phyloP scores from a whole-genome alignment of 2,113 vertebrate genomes.

The Isurus oxyrinchus region DNA sequence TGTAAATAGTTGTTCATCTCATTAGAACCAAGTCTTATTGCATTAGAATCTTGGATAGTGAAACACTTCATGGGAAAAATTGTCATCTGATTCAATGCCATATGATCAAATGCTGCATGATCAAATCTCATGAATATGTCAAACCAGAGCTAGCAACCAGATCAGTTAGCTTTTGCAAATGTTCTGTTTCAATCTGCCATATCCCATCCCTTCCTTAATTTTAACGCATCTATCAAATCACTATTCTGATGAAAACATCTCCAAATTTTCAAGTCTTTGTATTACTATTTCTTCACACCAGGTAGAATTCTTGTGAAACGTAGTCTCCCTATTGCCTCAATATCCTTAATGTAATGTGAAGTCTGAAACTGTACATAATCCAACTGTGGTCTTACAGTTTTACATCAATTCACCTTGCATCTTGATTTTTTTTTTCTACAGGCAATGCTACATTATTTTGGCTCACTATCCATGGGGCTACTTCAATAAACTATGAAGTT shows the following conservation, averaged over 20 bases:
- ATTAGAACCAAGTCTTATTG: background rate
- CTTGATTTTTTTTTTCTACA: background rate
- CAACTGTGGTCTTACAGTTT: background rate
- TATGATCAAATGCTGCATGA: background rate
- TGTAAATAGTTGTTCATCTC: background rate
- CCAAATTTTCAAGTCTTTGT: background rate
- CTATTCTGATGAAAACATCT: background rate
- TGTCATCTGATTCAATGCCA: background rate
- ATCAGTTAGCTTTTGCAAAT: background rate
- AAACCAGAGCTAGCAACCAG: background rate
- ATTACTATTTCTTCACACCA: background rate
- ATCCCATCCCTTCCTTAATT: background rate
- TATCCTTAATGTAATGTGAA: background rate
- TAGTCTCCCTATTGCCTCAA: no score
- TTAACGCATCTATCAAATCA: background rate
- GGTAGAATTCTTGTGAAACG: background rate
- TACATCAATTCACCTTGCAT: background rate
- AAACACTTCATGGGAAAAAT: background rate
- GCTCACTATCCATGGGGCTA: background rate
- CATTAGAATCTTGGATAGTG: background rate
- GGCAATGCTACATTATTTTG: background rate
- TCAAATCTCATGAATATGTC: background rate
- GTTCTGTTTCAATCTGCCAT: background rate
- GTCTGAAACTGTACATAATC: background rate
- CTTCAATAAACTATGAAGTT: background rate